Conservation (phyloP, 2,888 invertebrate genomes). For the Siphlonurus alternatus region DNA sequence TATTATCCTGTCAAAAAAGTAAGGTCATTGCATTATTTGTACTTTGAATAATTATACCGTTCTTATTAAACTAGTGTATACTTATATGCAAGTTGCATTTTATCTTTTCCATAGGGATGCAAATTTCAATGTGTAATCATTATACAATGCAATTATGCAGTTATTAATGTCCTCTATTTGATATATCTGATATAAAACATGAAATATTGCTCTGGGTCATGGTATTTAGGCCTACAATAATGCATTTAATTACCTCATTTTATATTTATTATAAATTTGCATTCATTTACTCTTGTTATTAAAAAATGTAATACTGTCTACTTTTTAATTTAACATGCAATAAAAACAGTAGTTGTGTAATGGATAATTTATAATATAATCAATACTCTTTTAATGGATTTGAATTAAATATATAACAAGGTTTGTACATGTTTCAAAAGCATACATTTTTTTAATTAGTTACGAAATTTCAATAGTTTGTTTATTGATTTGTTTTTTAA, state of each 20-base stretch:
- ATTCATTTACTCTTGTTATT: not conserved
- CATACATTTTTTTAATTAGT: no score
- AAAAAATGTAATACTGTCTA: not conserved
- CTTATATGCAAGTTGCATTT: not conserved
- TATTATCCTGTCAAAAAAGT: not conserved
- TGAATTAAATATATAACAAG: no score
- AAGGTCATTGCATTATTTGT: not conserved
- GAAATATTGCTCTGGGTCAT: not conserved
- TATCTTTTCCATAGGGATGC: not conserved
- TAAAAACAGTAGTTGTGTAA: no score
- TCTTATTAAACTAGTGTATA: not conserved
- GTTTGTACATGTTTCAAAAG: no score
- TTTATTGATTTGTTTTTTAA: no score
- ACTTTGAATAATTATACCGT: no score
- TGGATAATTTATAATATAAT: no score
- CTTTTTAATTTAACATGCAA: no score
- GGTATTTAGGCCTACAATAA: not conserved
- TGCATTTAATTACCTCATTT: constrained; percentile 2
- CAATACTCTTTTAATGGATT: no score
- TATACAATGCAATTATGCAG: not conserved
- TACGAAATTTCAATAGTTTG: no score
- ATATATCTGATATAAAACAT: not conserved
- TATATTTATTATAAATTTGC: constrained; percentile 1
- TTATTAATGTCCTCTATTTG: not conserved
- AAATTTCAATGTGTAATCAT: not conserved